phyloP scores from a whole-genome alignment of 2,113 vertebrate genomes.

The Siniperca chuatsi region DNA sequence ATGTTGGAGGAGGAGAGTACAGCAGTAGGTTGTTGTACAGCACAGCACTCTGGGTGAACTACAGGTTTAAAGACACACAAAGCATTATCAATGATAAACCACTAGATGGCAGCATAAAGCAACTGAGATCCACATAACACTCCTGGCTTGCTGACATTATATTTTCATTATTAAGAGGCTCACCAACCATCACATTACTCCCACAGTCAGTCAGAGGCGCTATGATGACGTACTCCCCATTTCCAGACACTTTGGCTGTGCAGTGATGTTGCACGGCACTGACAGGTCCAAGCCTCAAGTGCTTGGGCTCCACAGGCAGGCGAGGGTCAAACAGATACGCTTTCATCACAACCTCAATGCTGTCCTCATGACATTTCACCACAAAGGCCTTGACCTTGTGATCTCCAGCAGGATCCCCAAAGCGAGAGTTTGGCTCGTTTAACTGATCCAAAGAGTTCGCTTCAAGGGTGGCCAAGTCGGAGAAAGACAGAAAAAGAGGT shows the following conservation, averaged over 20 bases:
- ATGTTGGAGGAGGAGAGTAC: constrained; percentile 4
- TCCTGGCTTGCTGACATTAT: too few species aligned
- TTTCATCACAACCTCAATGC: constrained; percentile 49
- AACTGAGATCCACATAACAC: not conserved
- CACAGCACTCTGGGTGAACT: constrained; percentile 23
- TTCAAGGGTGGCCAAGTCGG: constrained; percentile 38
- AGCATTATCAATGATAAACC: constrained; percentile 5
- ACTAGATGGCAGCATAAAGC: constrained; percentile 44
- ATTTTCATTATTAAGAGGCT: not conserved
- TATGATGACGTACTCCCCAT: constrained; percentile 25
- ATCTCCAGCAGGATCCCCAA: not conserved
- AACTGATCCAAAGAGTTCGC: not conserved
- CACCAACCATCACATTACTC: constrained; percentile 34
- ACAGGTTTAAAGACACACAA: not conserved
- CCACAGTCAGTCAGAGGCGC: constrained; percentile 46
- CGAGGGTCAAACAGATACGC: constrained; percentile 1
- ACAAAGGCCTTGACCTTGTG: not conserved
- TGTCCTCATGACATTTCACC: constrained; percentile 55
- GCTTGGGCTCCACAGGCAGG: not conserved
- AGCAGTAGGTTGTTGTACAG: constrained; percentile 52
- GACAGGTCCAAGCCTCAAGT: constrained; percentile 15
- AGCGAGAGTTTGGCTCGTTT: not conserved
- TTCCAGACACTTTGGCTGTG: not conserved
- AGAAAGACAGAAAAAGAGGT: constrained; percentile 26
- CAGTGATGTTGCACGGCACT: not conserved